Evolutionary conservation across 1,140 invertebrate genomes (phyloP).

Genomic region (Drosophila bocqueti): DNA sequence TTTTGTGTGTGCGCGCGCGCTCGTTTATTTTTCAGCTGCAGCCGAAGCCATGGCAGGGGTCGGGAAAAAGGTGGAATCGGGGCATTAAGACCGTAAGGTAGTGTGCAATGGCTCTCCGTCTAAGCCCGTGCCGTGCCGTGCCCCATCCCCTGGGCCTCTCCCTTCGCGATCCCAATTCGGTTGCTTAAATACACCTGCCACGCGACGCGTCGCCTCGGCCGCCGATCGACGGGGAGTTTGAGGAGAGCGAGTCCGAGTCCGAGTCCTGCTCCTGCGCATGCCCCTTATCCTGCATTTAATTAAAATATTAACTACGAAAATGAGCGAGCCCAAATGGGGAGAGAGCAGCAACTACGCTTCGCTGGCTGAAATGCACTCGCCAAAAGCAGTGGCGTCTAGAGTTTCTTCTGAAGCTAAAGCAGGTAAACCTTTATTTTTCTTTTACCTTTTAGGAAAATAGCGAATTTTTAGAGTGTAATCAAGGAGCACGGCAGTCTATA

Average conservation of each 20-base stretch:
- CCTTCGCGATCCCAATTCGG: constrained; percentile 39
- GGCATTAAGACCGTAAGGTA: constrained; percentile 9
- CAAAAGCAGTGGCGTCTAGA: background rate
- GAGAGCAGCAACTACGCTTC: constrained; percentile 32
- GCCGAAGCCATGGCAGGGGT: background rate
- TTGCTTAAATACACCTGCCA: constrained; percentile 82
- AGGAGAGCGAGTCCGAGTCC: constrained; percentile 41
- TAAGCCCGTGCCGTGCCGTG: constrained; percentile 62
- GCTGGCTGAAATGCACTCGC: constrained; percentile 19
- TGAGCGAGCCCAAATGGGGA: constrained; percentile 40
- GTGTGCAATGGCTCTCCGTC: constrained; percentile 44
- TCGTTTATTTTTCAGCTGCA: constrained; percentile 75
- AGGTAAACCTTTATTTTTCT: background rate
- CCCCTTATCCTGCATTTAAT: constrained; percentile 80
- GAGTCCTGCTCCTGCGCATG: constrained; percentile 33
- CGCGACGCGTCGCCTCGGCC: constrained; percentile 71
- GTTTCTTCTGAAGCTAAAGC: background rate
- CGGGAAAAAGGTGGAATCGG: constrained; percentile 12
- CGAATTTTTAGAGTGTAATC: background rate
- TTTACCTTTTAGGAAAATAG: background rate
- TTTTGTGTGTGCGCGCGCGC: constrained; percentile 29
- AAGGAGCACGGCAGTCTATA: constrained; percentile 10
- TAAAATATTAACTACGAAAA: constrained; percentile 84
- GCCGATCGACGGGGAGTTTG: constrained; percentile 9
- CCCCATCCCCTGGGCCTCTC: constrained; percentile 25